Evolutionary conservation across 1,140 invertebrate genomes (phyloP).

Genomic region (Gonatopus flavifemur): DNA sequence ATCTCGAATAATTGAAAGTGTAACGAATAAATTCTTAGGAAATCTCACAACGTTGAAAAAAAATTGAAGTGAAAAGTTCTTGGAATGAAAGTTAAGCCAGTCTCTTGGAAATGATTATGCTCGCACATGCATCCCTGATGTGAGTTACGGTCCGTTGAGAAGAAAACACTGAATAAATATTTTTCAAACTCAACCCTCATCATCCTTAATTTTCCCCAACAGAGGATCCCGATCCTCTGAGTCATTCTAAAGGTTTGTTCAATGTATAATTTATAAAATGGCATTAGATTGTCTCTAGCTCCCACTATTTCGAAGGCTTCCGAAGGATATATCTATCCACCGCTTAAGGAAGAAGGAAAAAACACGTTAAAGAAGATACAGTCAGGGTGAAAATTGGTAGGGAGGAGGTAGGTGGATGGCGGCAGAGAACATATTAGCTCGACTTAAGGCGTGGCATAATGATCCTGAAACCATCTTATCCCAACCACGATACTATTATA

Average conservation of each 20-base stretch:
- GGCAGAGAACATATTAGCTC: conserved; percentile 54
- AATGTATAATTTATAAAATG: conserved; percentile 54
- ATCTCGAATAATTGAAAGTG: too few relatives aligned
- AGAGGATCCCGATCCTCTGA: background rate
- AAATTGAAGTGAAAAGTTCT: too few relatives aligned
- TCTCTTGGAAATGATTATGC: too few relatives aligned
- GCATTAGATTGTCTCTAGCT: conserved; percentile 53
- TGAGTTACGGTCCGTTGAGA: too few relatives aligned
- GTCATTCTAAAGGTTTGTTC: too few relatives aligned
- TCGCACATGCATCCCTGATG: too few relatives aligned
- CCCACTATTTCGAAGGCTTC: conserved; percentile 30
- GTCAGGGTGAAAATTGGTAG: background rate
- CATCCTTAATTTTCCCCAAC: too few relatives aligned
- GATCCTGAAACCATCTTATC: conserved; percentile 51
- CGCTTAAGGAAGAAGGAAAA: background rate
- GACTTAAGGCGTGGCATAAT: conserved; percentile 57
- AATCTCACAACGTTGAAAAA: too few relatives aligned
- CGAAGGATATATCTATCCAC: conserved; percentile 13
- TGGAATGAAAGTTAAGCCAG: too few relatives aligned
- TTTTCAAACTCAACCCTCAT: too few relatives aligned
- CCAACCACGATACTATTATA: conserved; percentile 16
- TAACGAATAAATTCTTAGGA: too few relatives aligned
- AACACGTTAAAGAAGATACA: background rate
- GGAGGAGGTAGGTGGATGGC: conserved; percentile 16
- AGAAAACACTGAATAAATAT: too few relatives aligned